Evolutionary conservation across 2,888 invertebrate genomes (phyloP), one percentile per base, ranked within the genome.

Genomic region (Cephalotes varians): DNA sequence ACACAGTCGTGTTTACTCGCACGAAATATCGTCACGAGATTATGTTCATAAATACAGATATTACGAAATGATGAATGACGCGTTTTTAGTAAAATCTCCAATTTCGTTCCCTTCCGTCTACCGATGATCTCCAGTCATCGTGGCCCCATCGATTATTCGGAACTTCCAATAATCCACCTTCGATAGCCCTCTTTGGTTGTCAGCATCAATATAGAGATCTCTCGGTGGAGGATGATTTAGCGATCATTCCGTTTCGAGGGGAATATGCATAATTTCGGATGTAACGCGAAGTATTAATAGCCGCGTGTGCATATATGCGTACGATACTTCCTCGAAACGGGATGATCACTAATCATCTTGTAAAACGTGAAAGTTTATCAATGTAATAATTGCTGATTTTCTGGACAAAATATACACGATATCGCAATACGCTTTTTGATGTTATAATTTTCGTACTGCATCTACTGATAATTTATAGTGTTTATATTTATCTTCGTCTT

Each of bases 141-240:
- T 5, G 12, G 18, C 9, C 12, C 49, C 67, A 21, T 31, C n/a
- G 34, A 7, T 58, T 12, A 12, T 25, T 18, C 25, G 7, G 12
- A 34, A 58, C 6, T 37, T 15, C 64, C 65, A 28, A 56, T n/a
- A 56, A 77, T 77, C 40, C 21, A 25, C 47, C 56, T 49, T 69
- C 69, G 31, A 77, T 9, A 31, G 34, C 2, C 3, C 49, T 60
- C 73, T 37, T 73, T n/a, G 47, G 31, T n/a, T n/a, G n/a, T 31
- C 56, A 31, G n/a, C 67, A 54, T 74, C 85, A 82, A 69, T 40
- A 71, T 25, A 65, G 62, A 62, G 25, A 73, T 69, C 49, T 56
- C 65, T 56, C 65, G 56, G 47, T 79, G 82, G 67, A 44, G 83
- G 40, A 82, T 85, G 81, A 87, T 85, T 86, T 83, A 83, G 54